A percentile compares a stretch with the other conserved stretches of the same genome.
Evolutionary conservation across 2,113 vertebrate species (phyloP).

Genomic region (Seriola quinqueradiata): DNA sequence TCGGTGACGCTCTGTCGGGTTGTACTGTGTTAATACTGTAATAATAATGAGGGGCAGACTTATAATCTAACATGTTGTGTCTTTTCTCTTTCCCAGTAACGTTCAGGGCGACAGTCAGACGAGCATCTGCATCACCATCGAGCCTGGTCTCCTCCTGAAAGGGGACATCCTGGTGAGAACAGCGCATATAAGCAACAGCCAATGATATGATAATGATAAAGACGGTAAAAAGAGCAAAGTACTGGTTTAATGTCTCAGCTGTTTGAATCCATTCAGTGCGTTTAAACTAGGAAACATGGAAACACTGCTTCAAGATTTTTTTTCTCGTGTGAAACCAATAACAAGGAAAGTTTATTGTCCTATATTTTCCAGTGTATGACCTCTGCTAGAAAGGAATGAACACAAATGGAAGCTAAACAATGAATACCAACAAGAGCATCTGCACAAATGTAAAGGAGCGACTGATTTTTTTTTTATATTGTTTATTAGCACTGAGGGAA

Average conservation of each 20-base stretch:
- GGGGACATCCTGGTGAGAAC: slow-evolving; percentile 97
- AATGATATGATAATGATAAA: not conserved
- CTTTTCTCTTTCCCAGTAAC: slow-evolving; percentile 83
- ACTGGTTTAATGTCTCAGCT: not conserved
- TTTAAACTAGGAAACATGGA: not conserved
- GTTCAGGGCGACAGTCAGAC: slow-evolving; percentile 98
- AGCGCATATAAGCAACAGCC: not conserved
- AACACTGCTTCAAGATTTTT: not conserved
- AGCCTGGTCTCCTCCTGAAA: slow-evolving; percentile 96
- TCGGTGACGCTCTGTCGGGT: not conserved
- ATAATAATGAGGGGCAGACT: not conserved
- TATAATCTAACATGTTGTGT: slow-evolving; percentile 4
- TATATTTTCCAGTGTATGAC: not conserved
- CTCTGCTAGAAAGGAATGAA: slow-evolving; percentile 14
- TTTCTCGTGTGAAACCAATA: slow-evolving; percentile 1
- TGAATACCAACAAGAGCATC: slow-evolving; percentile 12
- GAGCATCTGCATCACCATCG: slow-evolving; percentile 98
- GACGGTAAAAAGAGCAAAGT: too few species aligned
- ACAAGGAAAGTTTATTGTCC: slow-evolving; percentile 27
- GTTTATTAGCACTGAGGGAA: slow-evolving; percentile 50
- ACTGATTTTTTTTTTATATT: slow-evolving; percentile 18
- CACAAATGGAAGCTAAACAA: slow-evolving; percentile 13
- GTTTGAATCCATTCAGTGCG: not conserved
- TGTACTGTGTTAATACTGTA: not conserved
- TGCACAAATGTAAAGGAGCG: slow-evolving; percentile 4